These are phyloP conservation scores for Clamator glandarius DNA, from an alignment of 2,797 vertebrate species.

Conservation along the genomic window DNA sequence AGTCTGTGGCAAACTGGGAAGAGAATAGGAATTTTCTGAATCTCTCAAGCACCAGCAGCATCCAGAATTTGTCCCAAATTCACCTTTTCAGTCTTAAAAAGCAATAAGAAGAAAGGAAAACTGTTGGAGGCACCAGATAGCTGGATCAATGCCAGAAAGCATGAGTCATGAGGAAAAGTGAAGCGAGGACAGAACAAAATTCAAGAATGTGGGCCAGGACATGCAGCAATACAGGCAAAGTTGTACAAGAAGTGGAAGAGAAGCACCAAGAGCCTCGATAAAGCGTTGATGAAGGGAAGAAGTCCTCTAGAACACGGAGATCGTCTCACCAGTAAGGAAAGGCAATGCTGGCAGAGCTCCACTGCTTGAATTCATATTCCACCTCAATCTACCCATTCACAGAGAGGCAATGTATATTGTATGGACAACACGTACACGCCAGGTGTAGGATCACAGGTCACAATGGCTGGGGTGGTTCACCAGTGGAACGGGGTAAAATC, in stretches of 20 bases:
- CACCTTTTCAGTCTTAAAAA: background rate
- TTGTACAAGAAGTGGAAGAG: background rate
- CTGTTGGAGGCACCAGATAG: background rate
- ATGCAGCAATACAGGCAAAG: background rate
- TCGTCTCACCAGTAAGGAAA: background rate
- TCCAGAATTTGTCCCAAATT: background rate
- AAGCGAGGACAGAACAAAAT: background rate
- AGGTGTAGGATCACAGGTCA: background rate
- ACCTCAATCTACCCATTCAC: background rate
- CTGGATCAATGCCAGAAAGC: background rate
- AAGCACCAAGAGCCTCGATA: background rate
- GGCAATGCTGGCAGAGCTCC: background rate
- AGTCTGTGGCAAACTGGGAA: background rate
- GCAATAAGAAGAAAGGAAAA: background rate
- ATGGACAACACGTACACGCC: background rate
- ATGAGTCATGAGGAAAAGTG: background rate
- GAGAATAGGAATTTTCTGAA: background rate
- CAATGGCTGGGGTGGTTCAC: rapidly evolving
- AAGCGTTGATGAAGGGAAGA: background rate
- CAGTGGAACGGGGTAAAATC: background rate
- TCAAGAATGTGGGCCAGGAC: background rate
- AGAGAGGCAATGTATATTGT: rapidly evolving
- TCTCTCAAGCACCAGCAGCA: background rate
- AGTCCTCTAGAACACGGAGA: background rate
- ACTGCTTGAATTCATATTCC: background rate